Percentiles rank a stretch among this genome's conserved stretches.
These are phyloP conservation scores for Melitaea cinxia DNA, from an alignment of 1,140 invertebrate genomes.

Conservation along the genomic window DNA sequence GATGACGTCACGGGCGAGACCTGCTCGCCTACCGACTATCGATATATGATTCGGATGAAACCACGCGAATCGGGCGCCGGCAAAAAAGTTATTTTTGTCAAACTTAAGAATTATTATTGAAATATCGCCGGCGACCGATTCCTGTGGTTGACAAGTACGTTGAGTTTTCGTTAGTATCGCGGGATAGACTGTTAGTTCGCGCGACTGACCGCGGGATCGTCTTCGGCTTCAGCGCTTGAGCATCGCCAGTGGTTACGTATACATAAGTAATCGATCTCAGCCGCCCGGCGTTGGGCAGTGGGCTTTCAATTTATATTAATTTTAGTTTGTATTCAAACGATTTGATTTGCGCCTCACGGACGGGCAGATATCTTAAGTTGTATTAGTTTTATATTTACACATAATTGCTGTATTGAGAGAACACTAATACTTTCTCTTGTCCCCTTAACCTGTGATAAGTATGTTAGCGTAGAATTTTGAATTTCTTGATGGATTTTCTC, in stretches of 20 bases:
- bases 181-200: conserved; percentile 17
- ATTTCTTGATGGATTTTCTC: conserved; percentile 71
- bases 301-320: conserved; percentile 73
- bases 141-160: background rate
- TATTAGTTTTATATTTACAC: conserved; percentile 69
- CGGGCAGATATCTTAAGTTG: conserved; percentile 63
- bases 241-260: conserved; percentile 62
- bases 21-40: conserved; percentile 32
- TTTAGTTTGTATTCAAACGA: conserved; percentile 57
- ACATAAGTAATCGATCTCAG: conserved; percentile 79
- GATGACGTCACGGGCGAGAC: conserved; percentile 55
- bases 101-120: conserved; percentile 60
- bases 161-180: conserved; percentile 15
- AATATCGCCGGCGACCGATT: conserved; percentile 42
- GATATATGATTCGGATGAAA: conserved; percentile 3
- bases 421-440: conserved; percentile 80
- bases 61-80: conserved; percentile 34
- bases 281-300: conserved; percentile 56
- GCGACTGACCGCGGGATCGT: conserved; percentile 9
- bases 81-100: conserved; percentile 66
- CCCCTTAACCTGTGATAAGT: conserved; percentile 81
- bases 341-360: conserved; percentile 44
- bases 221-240: conserved; percentile 57
- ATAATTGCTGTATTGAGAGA: conserved; percentile 71
- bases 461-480: conserved; percentile 73